phyloP scores from a whole-genome alignment of 2,113 vertebrate species.

The Carassius auratus region DNA sequence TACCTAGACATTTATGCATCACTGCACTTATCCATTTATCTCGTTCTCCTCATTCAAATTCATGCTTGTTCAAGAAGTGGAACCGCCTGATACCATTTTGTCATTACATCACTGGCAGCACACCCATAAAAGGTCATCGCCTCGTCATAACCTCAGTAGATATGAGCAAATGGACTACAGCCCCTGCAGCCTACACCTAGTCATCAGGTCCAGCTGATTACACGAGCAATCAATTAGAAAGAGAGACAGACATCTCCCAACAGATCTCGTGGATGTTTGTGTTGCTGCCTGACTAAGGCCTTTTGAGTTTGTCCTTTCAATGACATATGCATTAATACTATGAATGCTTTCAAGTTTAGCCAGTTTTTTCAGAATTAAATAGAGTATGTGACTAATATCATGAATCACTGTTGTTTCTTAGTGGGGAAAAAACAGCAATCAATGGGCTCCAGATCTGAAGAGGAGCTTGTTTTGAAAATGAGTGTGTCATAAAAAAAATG shows the following conservation, averaged over 20 bases:
- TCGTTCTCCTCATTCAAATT: not conserved
- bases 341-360: slow-evolving; percentile 6
- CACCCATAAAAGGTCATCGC: not conserved
- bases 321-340: not conserved
- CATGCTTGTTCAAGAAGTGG: not conserved
- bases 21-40: not conserved
- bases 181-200: not conserved
- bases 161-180: not conserved
- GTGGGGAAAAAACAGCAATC: not conserved
- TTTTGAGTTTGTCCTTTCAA: slow-evolving; percentile 1
- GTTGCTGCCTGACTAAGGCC: not conserved
- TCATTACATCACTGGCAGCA: slow-evolving; percentile 22
- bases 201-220: not conserved
- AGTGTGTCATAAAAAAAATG: not conserved
- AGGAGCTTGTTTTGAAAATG: slow-evolving; percentile 7
- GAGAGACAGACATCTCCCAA: not conserved
- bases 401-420: not conserved
- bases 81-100: not conserved
- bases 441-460: not conserved
- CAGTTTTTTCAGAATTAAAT: not conserved
- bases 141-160: not conserved
- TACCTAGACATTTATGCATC: not conserved
- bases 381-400: not conserved
- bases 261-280: not conserved
- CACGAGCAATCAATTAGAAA: not conserved